Evolutionary conservation across 2,113 vertebrate species (phyloP), one percentile per base, ranked within the genome.

Genomic region (Connochaetes taurinus): DNA sequence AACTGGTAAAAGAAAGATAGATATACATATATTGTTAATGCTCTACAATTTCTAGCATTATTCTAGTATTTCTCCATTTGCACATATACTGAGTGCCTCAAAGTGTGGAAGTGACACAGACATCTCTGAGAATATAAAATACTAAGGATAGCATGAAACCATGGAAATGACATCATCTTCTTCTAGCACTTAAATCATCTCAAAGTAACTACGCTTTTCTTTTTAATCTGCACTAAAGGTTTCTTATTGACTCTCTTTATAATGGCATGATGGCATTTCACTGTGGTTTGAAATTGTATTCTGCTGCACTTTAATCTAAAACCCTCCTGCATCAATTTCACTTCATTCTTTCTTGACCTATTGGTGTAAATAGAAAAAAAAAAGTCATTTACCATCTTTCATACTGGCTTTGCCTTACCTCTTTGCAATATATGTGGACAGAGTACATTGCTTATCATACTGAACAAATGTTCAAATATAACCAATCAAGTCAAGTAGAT

Each of bases 221-320:
- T 74, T 62, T 7, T 89, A 96, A 47, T 91, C 57, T 87, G 16
- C 60, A 45, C 27, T 76, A 40, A 57, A 36, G 60, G 25, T n/a
- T 97, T 94, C 67, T 91, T 93, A 91, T 50, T 55, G n/a, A 93
- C 94, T 87, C 60, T 84, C 31, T 95, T 62, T 55, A 33, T 91
- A 86, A 90, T 84, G 62, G 50, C 43, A 55, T 60, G 43, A 87
- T 50, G 14, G 47, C 47, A 64, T 98, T 90, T 90, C 90, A 55
- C 74, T 87, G 27, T 36, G 83, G n/a, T 94, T 90, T 90, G 55
- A 87, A 92, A 93, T 57, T 95, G 33, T 55, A n/a, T 94, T 94
- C 89, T 76, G 25, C 53, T 95, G 52, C 36, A 80, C 85, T 88
- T 96, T 78, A 27, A 81, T 64, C 43, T 86, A 95, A 90, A 71